Evolutionary conservation across 2,888 invertebrate genomes (phyloP), one percentile per base, ranked within the genome.

Genomic region (Cactoblastis cactorum): DNA sequence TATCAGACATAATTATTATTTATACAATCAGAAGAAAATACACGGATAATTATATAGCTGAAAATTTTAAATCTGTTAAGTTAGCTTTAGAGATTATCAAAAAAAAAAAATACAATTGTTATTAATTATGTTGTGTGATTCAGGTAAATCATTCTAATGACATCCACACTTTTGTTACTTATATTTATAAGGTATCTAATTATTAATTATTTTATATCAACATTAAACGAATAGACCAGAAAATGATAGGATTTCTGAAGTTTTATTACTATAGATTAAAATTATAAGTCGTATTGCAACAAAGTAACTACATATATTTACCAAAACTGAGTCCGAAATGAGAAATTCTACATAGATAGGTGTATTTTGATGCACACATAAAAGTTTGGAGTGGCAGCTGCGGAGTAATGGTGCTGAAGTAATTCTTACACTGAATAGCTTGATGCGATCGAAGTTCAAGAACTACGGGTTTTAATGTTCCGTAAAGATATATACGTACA

Each of bases 301-400:
- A 51, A 45, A 45, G 53, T 53, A 51, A 53, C 52, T 49, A 53
- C 47, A n/a, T n/a, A n/a, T 53, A 50, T 45, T 49, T 52, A 51
- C 50, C 49, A 51, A 50, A 45, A 32, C 5, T 8, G 12, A 32
- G 17, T 12, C 39, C 46, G 46, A 54, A 57, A 54, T 43, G 47
- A 49, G 43, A 50, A 47, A 55, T 52, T 41, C 52, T 39, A 49
- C 51, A 33, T 50, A 52, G 51, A n/a, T 58, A 55, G 56, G 55
- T 58, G 50, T 53, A 55, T 58, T 56, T 58, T 58, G 58, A 58
- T 58, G 58, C 56, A 58, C 56, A 52, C 56, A 58, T 58, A 58
- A 58, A 56, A 58, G 56, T 58, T 56, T 46, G 48, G 58, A 55
- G 58, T 56, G 55, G 56, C 58, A 58, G 54, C 56, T 58, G 58